Evolutionary conservation across 2,888 invertebrate species (phyloP).

Genomic region (Himalopsyche anomala): DNA sequence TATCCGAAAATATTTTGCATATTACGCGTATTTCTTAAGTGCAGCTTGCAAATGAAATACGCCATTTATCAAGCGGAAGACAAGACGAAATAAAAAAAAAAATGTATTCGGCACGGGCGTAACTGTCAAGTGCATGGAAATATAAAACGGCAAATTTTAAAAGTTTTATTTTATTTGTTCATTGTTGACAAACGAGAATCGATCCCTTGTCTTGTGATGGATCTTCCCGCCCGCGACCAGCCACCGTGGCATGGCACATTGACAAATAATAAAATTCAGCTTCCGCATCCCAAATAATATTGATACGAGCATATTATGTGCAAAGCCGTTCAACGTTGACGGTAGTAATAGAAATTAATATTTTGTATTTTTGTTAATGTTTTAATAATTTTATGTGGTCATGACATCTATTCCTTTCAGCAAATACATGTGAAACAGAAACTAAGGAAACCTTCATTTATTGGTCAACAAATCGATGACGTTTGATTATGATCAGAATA

Average conservation of each 20-base stretch:
- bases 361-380: too few relatives aligned
- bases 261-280: constrained; percentile 59
- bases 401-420: too few relatives aligned
- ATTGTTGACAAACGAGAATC: not conserved
- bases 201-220: not conserved
- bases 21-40: not conserved
- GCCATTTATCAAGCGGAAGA: not conserved
- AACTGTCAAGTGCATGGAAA: not conserved
- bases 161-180: not conserved
- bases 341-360: too few relatives aligned
- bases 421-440: too few relatives aligned
- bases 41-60: constrained; percentile 12
- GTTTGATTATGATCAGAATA: too few relatives aligned
- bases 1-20: not conserved
- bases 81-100: not conserved
- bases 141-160: not conserved
- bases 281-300: constrained; percentile 56
- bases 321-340: not conserved
- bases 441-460: too few relatives aligned
- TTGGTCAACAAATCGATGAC: too few relatives aligned
- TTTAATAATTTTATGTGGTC: too few relatives aligned
- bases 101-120: not conserved
- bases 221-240: constrained; percentile 19
- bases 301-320: not conserved
- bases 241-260: constrained; percentile 57